A percentile compares a stretch with the other conserved stretches of the same genome.
phyloP scores from a whole-genome alignment of 2,797 vertebrate genomes.

The Huso huso region DNA sequence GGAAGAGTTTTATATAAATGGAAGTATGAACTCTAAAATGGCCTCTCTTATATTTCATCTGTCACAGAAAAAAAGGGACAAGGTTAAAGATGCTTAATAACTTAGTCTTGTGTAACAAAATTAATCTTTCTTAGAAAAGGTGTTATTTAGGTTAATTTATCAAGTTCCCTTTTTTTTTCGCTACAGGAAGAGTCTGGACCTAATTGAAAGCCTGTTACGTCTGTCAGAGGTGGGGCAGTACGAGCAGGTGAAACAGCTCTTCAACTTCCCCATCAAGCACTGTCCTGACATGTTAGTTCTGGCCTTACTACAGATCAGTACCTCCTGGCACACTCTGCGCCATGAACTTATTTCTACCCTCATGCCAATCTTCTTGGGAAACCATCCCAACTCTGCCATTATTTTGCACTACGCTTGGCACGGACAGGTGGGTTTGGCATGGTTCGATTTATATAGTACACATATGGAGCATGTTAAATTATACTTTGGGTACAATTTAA shows the following conservation, averaged over 20 bases:
- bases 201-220: slow-evolving; percentile 89
- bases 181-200: slow-evolving; percentile 96
- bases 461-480: background rate
- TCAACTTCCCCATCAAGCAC: slow-evolving; percentile 97
- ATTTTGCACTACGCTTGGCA: slow-evolving; percentile 99
- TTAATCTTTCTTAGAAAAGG: background rate
- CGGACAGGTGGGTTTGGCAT: slow-evolving; percentile 74
- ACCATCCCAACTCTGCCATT: slow-evolving; percentile 98
- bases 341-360: slow-evolving; percentile 97
- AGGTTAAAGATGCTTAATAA: background rate
- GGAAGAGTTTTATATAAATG: too few relatives aligned
- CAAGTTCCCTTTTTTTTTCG: background rate
- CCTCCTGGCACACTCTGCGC: slow-evolving; percentile 94
- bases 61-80: background rate
- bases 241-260: slow-evolving; percentile 97
- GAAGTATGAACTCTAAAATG: too few relatives aligned
- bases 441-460: too few relatives aligned
- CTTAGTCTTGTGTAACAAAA: background rate
- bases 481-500: background rate
- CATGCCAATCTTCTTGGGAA: slow-evolving; percentile 97
- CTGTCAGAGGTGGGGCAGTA: slow-evolving; percentile 95
- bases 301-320: slow-evolving; percentile 93
- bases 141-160: too few relatives aligned
- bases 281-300: slow-evolving; percentile 97
- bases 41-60: too few relatives aligned